These are phyloP conservation scores for Scaptomyza pallida DNA, from an alignment of 1,140 invertebrate species.

Conservation along the genomic window DNA sequence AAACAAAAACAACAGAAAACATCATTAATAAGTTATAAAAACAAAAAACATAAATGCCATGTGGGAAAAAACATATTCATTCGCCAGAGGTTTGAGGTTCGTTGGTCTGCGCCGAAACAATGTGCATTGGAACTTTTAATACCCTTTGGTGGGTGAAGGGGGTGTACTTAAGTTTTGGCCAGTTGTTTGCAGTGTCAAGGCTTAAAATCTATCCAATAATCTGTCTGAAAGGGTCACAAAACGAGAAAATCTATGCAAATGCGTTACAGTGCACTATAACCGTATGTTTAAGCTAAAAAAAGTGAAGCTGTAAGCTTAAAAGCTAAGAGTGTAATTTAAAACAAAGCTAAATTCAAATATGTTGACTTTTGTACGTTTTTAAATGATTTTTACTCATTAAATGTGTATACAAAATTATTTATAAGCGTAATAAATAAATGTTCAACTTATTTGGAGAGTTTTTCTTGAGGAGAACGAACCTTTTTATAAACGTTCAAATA, in stretches of 20 bases:
- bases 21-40: constrained; percentile 19
- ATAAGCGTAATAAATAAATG: too few species aligned
- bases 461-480: too few species aligned
- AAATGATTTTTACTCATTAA: too few species aligned
- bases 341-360: too few species aligned
- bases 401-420: too few species aligned
- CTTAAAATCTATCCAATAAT: not conserved
- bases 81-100: not conserved
- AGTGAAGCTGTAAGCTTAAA: too few species aligned
- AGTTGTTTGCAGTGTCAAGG: not conserved
- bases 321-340: too few species aligned
- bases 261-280: not conserved
- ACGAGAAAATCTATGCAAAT: not conserved
- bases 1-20: constrained; percentile 3
- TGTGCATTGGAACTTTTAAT: constrained; percentile 16
- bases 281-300: not conserved
- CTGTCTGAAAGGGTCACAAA: not conserved
- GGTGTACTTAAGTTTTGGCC: not conserved
- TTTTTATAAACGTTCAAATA: too few species aligned
- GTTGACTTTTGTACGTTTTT: too few species aligned
- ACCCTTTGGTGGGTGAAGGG: not conserved
- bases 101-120: not conserved
- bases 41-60: constrained; percentile 15
- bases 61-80: constrained; percentile 19
- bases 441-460: too few species aligned